A percentile compares a stretch with the other conserved stretches of the same genome.
Evolutionary conservation across 1,140 invertebrate species (phyloP).

Genomic region (Drosophila orosa): DNA sequence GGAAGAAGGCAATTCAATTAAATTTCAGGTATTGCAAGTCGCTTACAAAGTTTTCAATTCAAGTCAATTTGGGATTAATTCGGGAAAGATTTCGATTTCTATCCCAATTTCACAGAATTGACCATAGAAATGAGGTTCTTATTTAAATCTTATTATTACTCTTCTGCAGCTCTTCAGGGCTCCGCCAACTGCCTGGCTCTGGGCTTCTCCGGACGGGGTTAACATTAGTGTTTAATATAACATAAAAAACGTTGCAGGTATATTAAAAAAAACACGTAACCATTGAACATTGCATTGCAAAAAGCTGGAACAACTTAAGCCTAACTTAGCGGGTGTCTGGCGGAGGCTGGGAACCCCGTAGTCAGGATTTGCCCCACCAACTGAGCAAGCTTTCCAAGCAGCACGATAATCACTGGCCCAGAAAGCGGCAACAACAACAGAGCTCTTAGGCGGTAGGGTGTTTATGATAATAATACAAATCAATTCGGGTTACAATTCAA

Average conservation of each 20-base stretch:
- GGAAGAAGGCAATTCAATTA: not conserved
- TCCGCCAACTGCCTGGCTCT: constrained; percentile 18
- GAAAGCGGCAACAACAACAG: constrained; percentile 20
- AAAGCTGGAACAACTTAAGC: constrained; percentile 61
- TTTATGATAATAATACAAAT: constrained; percentile 17
- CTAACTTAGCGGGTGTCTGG: constrained; percentile 45
- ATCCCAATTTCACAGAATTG: constrained; percentile 1
- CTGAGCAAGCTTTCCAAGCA: constrained; percentile 9
- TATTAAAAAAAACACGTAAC: constrained; percentile 43
- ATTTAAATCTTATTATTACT: constrained; percentile 2
- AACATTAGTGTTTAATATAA: constrained; percentile 54
- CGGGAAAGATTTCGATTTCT: not conserved
- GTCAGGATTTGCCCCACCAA: not conserved
- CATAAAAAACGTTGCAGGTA: constrained; percentile 43
- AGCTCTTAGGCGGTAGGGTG: constrained; percentile 14
- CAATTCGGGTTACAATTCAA: constrained; percentile 3
- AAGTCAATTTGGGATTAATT: not conserved
- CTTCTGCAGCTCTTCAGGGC: not conserved
- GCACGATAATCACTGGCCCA: not conserved
- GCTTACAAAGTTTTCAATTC: constrained; percentile 18
- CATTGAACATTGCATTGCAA: constrained; percentile 64
- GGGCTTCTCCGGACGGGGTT: constrained; percentile 18
- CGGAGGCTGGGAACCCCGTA: constrained; percentile 6
- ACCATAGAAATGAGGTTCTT: not conserved
- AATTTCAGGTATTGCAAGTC: not conserved